Percentiles rank a stretch among this genome's conserved stretches.
phyloP scores from a whole-genome alignment of 2,797 vertebrate species.

The Kryptopterus vitreolus region DNA sequence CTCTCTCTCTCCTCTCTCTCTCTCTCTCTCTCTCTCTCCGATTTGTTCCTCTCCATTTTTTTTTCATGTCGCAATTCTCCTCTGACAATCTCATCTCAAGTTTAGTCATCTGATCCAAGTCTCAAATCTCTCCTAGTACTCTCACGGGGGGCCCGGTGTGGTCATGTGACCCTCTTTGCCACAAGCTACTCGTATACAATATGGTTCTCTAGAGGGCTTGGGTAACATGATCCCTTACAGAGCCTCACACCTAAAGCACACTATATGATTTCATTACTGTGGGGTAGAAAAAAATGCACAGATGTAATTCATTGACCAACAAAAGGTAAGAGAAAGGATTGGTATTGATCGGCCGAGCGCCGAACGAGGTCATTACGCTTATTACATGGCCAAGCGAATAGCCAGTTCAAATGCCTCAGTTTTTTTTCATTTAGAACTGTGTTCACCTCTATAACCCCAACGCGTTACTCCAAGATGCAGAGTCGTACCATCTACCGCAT shows the following conservation, averaged over 20 bases:
- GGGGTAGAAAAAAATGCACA: conserved; percentile 20
- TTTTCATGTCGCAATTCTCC: conserved; percentile 32
- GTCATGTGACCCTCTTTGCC: conserved; percentile 65
- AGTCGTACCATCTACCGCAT: background rate
- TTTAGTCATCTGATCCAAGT: conserved; percentile 66
- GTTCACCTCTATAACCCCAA: conserved; percentile 9
- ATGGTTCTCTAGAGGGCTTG: conserved; percentile 30
- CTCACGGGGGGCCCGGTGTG: conserved; percentile 52
- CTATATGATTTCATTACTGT: conserved; percentile 37
- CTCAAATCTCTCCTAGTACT: conserved; percentile 45
- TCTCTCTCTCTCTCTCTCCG: no score
- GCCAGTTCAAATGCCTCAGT: conserved; percentile 31
- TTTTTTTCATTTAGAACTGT: conserved; percentile 44
- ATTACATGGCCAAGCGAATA: conserved; percentile 35
- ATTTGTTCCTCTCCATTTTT: conserved; percentile 2
- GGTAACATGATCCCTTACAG: conserved; percentile 42
- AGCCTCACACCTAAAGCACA: conserved; percentile 13
- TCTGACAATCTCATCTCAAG: conserved; percentile 65
- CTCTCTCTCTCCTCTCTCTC: no score
- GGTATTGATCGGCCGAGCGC: conserved; percentile 39
- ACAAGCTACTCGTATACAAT: conserved; percentile 61
- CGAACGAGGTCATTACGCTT: conserved; percentile 45
- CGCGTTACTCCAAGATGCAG: conserved; percentile 17
- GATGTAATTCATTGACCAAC: conserved; percentile 31
- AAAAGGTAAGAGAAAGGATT: conserved; percentile 30